Base-by-base conservation (phyloP, 2,113 vertebrate genomes). In the Grallaria varia region DNA sequence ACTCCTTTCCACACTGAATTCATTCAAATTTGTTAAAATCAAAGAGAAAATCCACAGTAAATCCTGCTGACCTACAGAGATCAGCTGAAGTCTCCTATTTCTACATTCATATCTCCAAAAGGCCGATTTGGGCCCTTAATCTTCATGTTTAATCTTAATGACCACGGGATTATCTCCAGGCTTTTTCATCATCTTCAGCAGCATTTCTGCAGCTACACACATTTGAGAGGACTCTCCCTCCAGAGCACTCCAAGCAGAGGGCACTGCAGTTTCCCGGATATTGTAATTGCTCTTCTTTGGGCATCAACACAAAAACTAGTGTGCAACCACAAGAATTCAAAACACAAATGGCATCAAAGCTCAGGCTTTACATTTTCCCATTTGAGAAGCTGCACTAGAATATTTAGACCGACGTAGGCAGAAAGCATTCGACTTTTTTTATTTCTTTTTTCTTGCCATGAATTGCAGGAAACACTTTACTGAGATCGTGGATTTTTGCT, bases 101-200 rank as follows among this genome's bases (percentile, higher is more conserved):
- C 89, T 64, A 83, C 91, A 77, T 47, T 76, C 35, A 0, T 83
- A 80, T 71, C 91, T 94, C 82, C 84, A 96, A 96, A 96, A 94
- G 91, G 84, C 91, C 24, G 90, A 96, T 96, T 94, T 93, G 82
- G 90, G 63, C 44, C 66, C 40, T 94, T 97, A 97, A 96, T 95
- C 94, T 95, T 96, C 78, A 87, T 89, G 81, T 94, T 66, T 95
- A 96, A 93, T 95, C 91, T 95, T 96, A 79, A 91, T 74, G 87
- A 90, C 75, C 58, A 66, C 4, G 25, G 11, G 94, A 95, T 96
- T 93, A 96, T 90, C 87, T 90, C 78, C 24, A 80, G 81, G 95
- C 87, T 96, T 96, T 96, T 84, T 79, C 94, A 96, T 95, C 91
- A 93, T 94, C 91, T 95, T 97, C 79, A 77, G 75, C 78, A 81